A percentile compares a stretch with the other conserved stretches of the same genome.
Evolutionary conservation across 2,888 invertebrate species (phyloP).

Genomic region (Emmelina monodactyla): DNA sequence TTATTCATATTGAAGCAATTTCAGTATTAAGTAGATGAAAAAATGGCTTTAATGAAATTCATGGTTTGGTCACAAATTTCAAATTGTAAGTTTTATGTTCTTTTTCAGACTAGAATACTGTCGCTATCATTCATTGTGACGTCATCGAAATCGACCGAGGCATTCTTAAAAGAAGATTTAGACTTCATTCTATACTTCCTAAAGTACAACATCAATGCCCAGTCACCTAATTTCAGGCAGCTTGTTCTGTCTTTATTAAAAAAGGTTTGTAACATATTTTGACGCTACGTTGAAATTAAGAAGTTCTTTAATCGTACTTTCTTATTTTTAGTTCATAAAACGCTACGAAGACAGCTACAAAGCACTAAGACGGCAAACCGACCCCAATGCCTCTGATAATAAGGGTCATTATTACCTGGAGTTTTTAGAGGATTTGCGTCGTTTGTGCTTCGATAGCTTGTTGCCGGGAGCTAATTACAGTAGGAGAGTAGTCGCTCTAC

Average conservation of each 20-base stretch:
- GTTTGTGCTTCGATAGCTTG: slow-evolving; percentile 62
- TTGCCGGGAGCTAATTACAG: slow-evolving; percentile 70
- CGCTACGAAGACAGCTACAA: slow-evolving; percentile 40
- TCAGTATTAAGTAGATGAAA: too few relatives aligned
- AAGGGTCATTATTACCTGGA: slow-evolving; percentile 31
- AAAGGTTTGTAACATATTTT: slow-evolving; percentile 59
- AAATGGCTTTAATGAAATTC: too few relatives aligned
- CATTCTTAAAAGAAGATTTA: slow-evolving; percentile 69
- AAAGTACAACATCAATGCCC: slow-evolving; percentile 72
- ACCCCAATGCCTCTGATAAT: background rate
- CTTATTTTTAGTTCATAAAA: slow-evolving; percentile 34
- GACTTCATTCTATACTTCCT: slow-evolving; percentile 69
- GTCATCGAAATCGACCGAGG: slow-evolving; percentile 76
- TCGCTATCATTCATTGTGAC: slow-evolving; percentile 76
- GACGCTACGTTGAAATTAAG: background rate
- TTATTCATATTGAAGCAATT: too few relatives aligned
- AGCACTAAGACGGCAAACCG: slow-evolving; percentile 23
- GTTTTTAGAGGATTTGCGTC: slow-evolving; percentile 56
- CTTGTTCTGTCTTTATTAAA: slow-evolving; percentile 72
- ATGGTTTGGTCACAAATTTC: too few relatives aligned
- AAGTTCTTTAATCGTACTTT: background rate
- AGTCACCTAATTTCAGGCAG: slow-evolving; percentile 73
- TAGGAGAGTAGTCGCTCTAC: slow-evolving; percentile 66
- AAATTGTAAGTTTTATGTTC: too few relatives aligned
- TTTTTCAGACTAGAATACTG: slow-evolving; percentile 69